Evolutionary conservation across 2,113 vertebrate genomes (phyloP), one percentile per base, ranked within the genome.

Genomic region (Sprattus sprattus): DNA sequence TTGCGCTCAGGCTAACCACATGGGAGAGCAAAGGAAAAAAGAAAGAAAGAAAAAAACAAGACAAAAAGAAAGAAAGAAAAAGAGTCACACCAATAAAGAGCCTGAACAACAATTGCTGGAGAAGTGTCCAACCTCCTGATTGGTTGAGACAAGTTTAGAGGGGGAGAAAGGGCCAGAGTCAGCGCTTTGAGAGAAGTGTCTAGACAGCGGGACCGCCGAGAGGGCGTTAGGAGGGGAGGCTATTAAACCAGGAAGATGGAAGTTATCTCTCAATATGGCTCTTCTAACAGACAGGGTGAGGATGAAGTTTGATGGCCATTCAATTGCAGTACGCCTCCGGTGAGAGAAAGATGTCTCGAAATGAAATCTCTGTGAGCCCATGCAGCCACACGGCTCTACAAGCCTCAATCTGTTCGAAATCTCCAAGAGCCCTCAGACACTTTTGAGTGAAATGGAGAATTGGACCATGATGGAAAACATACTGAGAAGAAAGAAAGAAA

Each of bases 171-270:
- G 28, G 13, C 11, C 13, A 15, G 3, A 78, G 28, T 15, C 32
- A 78, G 15, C 11, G 28, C 71, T 78, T 78, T 39, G 32, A 16
- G 71, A 16, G 1, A 2, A 32, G 71, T 16, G 71, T 78, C 71
- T 78, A 78, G 28, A 78, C 8, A 32, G 28, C 16, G 71, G 71
- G 28, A 78, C 39, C 13, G 15, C 28, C 15, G 28, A 4, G 71
- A 39, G 28, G 28, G 71, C 15, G 15, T 32, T 78, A 32, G 15
- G 11, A 78, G 71, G 71, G 71, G 25, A 78, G 28, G 71, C 71
- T 39, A 78, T 78, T 78, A 78, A 78, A 39, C 16, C 28, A 78
- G 15, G 67, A 75, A 75, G 71, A 78, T 78, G 71, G 64, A 28
- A 25, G 71, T 78, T 78, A 78, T 78, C 25, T 78, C 32, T 78